Evolutionary conservation across 2,797 vertebrate species (phyloP).

Genomic region (Heteromormyrus szaboi): DNA sequence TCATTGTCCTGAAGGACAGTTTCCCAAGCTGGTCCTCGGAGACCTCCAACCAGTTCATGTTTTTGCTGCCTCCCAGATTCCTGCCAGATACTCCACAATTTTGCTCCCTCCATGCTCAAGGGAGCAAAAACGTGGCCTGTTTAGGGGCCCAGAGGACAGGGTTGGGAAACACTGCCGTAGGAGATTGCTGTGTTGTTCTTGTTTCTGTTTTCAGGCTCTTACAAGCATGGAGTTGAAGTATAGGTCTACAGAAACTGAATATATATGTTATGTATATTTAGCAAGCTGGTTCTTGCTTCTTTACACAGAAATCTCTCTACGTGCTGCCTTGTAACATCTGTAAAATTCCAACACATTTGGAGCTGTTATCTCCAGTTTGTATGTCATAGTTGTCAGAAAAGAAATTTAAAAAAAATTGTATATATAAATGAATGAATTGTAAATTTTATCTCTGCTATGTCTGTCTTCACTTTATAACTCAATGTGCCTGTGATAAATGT

Average conservation of each 20-base stretch:
- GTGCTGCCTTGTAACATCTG: slow-evolving; percentile 63
- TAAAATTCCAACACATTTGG: slow-evolving; percentile 56
- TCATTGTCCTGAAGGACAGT: not conserved
- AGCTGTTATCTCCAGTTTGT: slow-evolving; percentile 69
- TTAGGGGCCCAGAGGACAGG: not conserved
- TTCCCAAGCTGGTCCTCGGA: not conserved
- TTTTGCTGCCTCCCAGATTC: not conserved
- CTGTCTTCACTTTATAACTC: slow-evolving; percentile 67
- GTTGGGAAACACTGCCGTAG: not conserved
- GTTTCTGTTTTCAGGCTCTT: not conserved
- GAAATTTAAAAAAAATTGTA: slow-evolving; percentile 60
- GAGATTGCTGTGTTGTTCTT: slow-evolving; percentile 4
- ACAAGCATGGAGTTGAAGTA: slow-evolving; percentile 16
- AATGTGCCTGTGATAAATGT: slow-evolving; percentile 71
- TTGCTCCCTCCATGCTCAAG: not conserved
- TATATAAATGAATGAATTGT: slow-evolving; percentile 84
- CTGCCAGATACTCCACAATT: not conserved
- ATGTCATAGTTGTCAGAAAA: slow-evolving; percentile 52
- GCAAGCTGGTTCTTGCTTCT: slow-evolving; percentile 96
- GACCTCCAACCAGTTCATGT: not conserved
- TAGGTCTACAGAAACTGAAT: slow-evolving; percentile 30
- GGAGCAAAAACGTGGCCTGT: not conserved
- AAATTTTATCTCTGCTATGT: slow-evolving; percentile 76
- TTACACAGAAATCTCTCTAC: slow-evolving; percentile 56
- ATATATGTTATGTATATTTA: slow-evolving; percentile 45